Conservation (phyloP, 2,797 vertebrate genomes). For the Masticophis lateralis region DNA sequence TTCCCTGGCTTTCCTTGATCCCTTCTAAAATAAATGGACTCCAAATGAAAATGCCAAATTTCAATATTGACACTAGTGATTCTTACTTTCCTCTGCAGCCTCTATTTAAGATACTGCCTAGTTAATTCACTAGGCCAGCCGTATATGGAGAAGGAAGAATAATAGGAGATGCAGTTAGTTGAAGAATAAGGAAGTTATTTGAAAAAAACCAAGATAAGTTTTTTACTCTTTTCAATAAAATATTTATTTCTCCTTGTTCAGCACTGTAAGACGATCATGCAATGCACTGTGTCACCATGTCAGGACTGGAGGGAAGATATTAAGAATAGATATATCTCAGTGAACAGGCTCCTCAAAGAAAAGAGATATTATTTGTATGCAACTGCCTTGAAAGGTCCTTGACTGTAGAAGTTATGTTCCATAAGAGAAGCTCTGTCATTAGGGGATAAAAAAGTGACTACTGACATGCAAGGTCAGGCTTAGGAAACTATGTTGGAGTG, state of each 20-base stretch:
- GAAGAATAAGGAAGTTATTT: slow-evolving; percentile 54
- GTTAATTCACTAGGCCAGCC: slow-evolving; percentile 54
- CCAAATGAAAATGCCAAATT: slow-evolving; percentile 90
- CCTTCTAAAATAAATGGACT: slow-evolving; percentile 76
- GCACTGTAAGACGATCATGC: slow-evolving; percentile 57
- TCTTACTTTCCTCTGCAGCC: slow-evolving; percentile 82
- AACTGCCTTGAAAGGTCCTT: slow-evolving; percentile 64
- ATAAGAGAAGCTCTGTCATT: slow-evolving; percentile 57
- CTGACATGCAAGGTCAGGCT: slow-evolving; percentile 61
- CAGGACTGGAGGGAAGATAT: slow-evolving; percentile 64
- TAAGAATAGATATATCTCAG: slow-evolving; percentile 61
- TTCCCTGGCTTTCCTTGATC: slow-evolving; percentile 67
- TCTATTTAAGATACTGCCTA: slow-evolving; percentile 69
- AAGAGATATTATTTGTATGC: slow-evolving; percentile 53
- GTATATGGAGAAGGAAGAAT: slow-evolving; percentile 52
- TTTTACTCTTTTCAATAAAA: slow-evolving; percentile 54
- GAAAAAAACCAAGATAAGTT: slow-evolving; percentile 59
- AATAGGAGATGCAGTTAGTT: slow-evolving; percentile 63
- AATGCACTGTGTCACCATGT: slow-evolving; percentile 60
- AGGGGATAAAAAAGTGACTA: slow-evolving; percentile 38
- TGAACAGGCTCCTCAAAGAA: slow-evolving; percentile 66
- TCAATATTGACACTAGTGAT: slow-evolving; percentile 83
- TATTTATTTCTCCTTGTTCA: slow-evolving; percentile 69
- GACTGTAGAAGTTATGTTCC: slow-evolving; percentile 60
- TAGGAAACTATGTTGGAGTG: slow-evolving; percentile 61